These are phyloP conservation scores for Halocynthia roretzi DNA, from an alignment of 23 tunicate species.

Conservation along the genomic window DNA sequence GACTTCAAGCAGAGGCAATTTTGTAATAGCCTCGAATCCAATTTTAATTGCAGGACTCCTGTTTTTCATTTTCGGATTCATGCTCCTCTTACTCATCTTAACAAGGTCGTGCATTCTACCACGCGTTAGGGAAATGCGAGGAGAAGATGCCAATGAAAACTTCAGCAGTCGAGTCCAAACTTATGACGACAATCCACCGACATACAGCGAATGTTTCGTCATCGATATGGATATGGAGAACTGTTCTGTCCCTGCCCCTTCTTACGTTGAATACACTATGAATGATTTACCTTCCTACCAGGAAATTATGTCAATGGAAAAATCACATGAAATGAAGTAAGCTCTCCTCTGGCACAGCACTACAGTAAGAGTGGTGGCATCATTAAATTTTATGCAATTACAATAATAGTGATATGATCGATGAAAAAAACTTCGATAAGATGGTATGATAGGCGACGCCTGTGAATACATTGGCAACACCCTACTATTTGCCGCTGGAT, in stretches of 20 bases:
- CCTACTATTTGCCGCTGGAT: no score
- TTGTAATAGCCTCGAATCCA: background rate
- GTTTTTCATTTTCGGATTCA: background rate
- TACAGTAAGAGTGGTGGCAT: no score
- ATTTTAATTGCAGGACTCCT: background rate
- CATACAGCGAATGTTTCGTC: constrained; percentile 7
- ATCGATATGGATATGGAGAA: background rate
- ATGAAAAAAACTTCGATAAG: no score
- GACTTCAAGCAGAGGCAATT: background rate
- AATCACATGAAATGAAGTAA: background rate
- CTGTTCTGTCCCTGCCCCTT: no score
- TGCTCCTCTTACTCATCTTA: background rate
- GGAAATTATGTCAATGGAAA: background rate
- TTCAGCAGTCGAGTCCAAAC: background rate
- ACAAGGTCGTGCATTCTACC: no score
- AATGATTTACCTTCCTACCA: constrained; percentile 9
- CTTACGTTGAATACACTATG: background rate
- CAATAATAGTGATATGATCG: no score
- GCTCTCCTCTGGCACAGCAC: no score
- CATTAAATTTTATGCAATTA: no score
- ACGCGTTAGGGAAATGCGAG: background rate
- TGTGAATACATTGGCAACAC: no score
- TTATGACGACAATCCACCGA: constrained; percentile 1
- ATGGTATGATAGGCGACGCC: no score
- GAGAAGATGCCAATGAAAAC: background rate